Base-by-base conservation (phyloP, 2,113 vertebrate species). In the Camelus bactrianus region DNA sequence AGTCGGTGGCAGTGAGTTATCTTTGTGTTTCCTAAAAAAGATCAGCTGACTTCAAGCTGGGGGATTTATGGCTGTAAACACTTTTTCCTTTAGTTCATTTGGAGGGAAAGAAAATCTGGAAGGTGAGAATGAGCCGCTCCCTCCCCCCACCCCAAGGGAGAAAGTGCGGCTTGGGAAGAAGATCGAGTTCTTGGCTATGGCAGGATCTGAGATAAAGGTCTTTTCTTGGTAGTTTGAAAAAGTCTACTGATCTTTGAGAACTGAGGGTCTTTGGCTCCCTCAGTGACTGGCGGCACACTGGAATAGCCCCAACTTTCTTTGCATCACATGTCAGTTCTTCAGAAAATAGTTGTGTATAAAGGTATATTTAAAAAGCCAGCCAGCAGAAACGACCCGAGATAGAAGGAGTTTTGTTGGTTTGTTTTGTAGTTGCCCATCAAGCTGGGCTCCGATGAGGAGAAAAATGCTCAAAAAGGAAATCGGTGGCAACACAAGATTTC, bases 1-100 rank as follows among this genome's bases (percentile, higher is more conserved):
- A 65, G 60, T 84, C 86, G 97, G 88, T 94, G 89, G 72, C 64
- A 94, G 70, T 75, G 69, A 73, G 72, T 50, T 97, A 82, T 85
- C 42, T 92, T 94, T 79, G 35, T 95, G 85, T 79, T 82, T 96
- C 91, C 90, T 95, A 93, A 94, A 92, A 80, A 52, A 96, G 35
- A 97, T 84, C 67, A 96, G 89, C 79, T 87, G 84, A 93, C 24
- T 67, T 20, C 52, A 95, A 93, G 7, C 26, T 82, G 60, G 24
- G 65, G n/a, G 28, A 46, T 8, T 91, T 80, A 73, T 20, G 88
- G 54, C 24, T 94, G 56, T 69, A 62, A 72, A 89, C 35, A 48
- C n/a, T 48, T 93, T 58, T 75, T 95, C 22, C 52, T 91, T 89
- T 83, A 84, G 58, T 84, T 58, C 4, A 56, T 30, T 94, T 87